Base-by-base conservation (phyloP, 2,888 invertebrate species). In the Apamea monoglypha region DNA sequence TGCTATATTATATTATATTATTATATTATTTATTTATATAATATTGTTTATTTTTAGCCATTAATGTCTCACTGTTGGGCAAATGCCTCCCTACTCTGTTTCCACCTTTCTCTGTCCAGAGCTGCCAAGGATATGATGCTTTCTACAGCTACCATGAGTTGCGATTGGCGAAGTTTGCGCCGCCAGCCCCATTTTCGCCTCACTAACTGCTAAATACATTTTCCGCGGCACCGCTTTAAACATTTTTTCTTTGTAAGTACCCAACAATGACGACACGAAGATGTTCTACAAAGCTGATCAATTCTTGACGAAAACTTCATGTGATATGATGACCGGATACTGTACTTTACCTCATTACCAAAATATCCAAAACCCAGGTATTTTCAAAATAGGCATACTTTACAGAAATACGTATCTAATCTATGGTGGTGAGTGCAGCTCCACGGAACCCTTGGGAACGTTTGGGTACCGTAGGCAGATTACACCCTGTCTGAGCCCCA, bases 401-500 rank as follows among this genome's bases (percentile, higher is more conserved):
- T 73, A 59, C 40, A 29, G 75, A 76, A 40, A 50, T 29, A 61
- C 76, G n/a, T 72, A 66, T 81, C 63, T 92, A 92, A 69, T 95
- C 95, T 95, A 80, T 94, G 95, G 10, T 84, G 79, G 90, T 89
- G 91, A 94, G 93, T 94, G 94, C 94, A 94, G 92, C 91, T 91
- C 91, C 87, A 88, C 91, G 91, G 92, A 93, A 91, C 95, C 94
- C 96, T 92, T 93, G 94, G 96, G 96, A 95, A 92, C 95, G 94
- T 94, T 95, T 94, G 95, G 95, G 96, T 93, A 93, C 94, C 94
- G 95, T 93, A 95, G 95, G 95, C 96, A 96, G 95, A 96, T 96
- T 96, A 96, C 96, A 95, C 95, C 94, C 95, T 92, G 95, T 96
- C 96, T 96, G 96, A 96, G 96, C 95, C 93, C 94, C 95, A 93